A percentile compares a stretch with the other conserved stretches of the same genome.
Conservation (phyloP, 1,140 invertebrate species). For the Coelopa frigida region DNA sequence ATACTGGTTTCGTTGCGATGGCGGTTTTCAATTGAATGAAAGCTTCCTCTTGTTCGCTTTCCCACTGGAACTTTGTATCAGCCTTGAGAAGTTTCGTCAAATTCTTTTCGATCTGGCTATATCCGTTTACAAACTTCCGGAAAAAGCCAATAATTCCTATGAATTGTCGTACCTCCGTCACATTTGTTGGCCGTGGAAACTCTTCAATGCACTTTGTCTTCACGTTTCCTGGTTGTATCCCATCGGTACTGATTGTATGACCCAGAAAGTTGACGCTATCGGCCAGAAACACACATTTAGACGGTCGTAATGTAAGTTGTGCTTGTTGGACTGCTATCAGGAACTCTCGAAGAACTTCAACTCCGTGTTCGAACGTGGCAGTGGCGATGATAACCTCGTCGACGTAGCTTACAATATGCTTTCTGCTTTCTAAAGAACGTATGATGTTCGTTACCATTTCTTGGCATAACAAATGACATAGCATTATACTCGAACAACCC, state of each 20-base stretch:
- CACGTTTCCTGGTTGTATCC: conserved; percentile 14
- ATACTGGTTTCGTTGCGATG: conserved; percentile 7
- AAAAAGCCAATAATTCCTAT: conserved; percentile 22
- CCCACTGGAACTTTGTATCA: conserved; percentile 13
- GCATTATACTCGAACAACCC: conserved; percentile 23
- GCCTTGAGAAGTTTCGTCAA: conserved; percentile 17
- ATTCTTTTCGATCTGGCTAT: conserved; percentile 19
- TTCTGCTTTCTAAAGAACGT: conserved; percentile 10
- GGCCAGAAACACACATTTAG: neutral
- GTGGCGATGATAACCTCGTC: conserved; percentile 24
- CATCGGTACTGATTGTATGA: neutral
- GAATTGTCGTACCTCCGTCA: conserved; percentile 17
- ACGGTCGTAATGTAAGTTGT: neutral
- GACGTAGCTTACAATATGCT: conserved; percentile 17
- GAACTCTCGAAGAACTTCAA: neutral
- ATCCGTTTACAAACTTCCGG: conserved; percentile 19
- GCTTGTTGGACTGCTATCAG: neutral
- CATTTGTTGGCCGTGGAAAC: conserved; percentile 11
- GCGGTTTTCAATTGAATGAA: conserved; percentile 12
- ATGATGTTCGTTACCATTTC: conserved; percentile 38
- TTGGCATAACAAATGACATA: conserved; percentile 24
- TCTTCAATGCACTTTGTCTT: conserved; percentile 16
- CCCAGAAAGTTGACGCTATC: neutral
- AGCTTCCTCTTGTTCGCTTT: conserved; percentile 3
- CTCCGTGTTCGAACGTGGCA: conserved; percentile 14